Percentiles rank a stretch among this genome's conserved stretches.
Conservation (phyloP, 2,113 vertebrate genomes). For the Macrotus californicus region DNA sequence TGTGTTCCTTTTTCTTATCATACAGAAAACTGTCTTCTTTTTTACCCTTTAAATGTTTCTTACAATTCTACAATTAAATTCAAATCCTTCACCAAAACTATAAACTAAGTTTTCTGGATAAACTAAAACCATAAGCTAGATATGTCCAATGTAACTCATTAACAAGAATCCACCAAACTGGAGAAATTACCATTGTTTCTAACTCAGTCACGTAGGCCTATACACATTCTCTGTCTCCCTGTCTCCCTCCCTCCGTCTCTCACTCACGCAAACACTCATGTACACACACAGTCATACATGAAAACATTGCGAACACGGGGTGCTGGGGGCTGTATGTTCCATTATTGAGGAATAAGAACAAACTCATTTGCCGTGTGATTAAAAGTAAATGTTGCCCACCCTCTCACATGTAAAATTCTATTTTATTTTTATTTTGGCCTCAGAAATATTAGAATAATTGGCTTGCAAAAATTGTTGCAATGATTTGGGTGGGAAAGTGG, state of each 20-base stretch:
- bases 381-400: neutral
- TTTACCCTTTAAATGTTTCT: neutral
- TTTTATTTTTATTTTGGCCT: neutral
- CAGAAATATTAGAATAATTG: neutral
- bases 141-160: neutral
- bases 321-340: neutral
- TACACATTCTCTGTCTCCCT: neutral
- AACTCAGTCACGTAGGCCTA: neutral
- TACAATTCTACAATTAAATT: slow-evolving; percentile 29
- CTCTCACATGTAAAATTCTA: neutral
- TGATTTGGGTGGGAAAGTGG: neutral
- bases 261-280: neutral
- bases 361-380: neutral
- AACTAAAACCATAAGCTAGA: neutral
- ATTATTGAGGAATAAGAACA: neutral
- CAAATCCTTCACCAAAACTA: slow-evolving; percentile 23
- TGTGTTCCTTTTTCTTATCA: neutral
- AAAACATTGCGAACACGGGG: neutral
- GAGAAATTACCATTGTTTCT: neutral
- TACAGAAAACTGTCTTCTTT: neutral
- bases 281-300: neutral
- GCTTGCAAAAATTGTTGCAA: neutral
- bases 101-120: neutral
- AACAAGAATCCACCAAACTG: neutral
- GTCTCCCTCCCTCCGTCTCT: rapidly evolving